Evolutionary conservation across 2,888 invertebrate species (phyloP).

Genomic region (Eilema depressum): DNA sequence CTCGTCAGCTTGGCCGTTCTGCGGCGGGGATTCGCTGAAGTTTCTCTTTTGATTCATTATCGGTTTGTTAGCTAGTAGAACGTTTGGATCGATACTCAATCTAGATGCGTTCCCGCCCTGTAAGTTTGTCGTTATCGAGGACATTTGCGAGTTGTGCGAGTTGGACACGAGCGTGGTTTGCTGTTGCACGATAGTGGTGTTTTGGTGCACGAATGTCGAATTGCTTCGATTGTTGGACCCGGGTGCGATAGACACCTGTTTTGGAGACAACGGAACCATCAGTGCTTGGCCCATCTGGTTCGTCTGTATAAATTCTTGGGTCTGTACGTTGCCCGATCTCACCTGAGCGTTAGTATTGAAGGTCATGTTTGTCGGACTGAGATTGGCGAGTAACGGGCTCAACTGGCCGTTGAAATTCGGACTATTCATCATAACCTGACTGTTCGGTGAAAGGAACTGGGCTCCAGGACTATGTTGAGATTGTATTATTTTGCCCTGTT

Average conservation of each 20-base stretch:
- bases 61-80: slow-evolving; percentile 78
- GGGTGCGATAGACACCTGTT: slow-evolving; percentile 85
- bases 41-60: slow-evolving; percentile 57
- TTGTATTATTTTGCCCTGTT: slow-evolving; percentile 90
- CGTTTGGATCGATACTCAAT: slow-evolving; percentile 88
- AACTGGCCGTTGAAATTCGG: slow-evolving; percentile 91
- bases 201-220: slow-evolving; percentile 93
- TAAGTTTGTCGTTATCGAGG: slow-evolving; percentile 60
- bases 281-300: slow-evolving; percentile 90
- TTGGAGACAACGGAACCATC: slow-evolving; percentile 90
- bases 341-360: slow-evolving; percentile 87
- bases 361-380: slow-evolving; percentile 90
- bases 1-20: slow-evolving; percentile 37
- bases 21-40: slow-evolving; percentile 54
- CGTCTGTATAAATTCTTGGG: slow-evolving; percentile 91
- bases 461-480: slow-evolving; percentile 90
- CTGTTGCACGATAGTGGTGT: slow-evolving; percentile 94
- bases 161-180: slow-evolving; percentile 93
- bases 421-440: slow-evolving; percentile 92
- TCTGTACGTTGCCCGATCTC: slow-evolving; percentile 86
- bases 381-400: slow-evolving; percentile 92
- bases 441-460: slow-evolving; percentile 91
- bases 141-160: slow-evolving; percentile 83
- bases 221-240: slow-evolving; percentile 87
- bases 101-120: slow-evolving; percentile 74